Percentiles rank a stretch among this genome's conserved stretches.
phyloP scores from a whole-genome alignment of 2,888 invertebrate species.

The Pterostichus niger region DNA sequence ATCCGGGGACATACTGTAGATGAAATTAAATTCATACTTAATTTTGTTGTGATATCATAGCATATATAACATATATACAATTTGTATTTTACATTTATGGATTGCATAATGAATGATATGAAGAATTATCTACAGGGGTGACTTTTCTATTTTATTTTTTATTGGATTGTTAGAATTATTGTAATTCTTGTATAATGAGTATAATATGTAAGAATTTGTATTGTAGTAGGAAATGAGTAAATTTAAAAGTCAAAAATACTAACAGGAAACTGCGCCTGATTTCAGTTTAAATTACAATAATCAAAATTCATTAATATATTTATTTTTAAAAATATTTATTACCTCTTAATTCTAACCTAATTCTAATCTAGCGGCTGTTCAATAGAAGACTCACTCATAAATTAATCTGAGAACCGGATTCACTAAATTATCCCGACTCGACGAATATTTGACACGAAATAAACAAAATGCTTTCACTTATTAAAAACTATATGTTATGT shows the following conservation, averaged over 20 bases:
- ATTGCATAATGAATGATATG: too few relatives aligned
- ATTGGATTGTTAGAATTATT: too few relatives aligned
- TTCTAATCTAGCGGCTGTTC: constrained; percentile 5
- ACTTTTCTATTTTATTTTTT: too few relatives aligned
- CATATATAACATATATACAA: too few relatives aligned
- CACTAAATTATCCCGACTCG: constrained; percentile 26
- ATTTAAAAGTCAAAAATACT: constrained; percentile 16
- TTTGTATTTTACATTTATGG: too few relatives aligned
- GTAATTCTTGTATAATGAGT: neutral
- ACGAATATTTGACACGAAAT: constrained; percentile 42
- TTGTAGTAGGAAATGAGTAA: constrained; percentile 1
- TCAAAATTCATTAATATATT: constrained; percentile 2
- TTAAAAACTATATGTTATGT: constrained; percentile 35
- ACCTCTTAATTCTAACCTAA: constrained; percentile 11
- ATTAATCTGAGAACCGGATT: constrained; percentile 47
- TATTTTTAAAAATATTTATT: constrained; percentile 2
- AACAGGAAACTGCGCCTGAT: constrained; percentile 16
- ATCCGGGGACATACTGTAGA: too few relatives aligned
- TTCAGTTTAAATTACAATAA: constrained; percentile 28
- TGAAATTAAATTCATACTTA: too few relatives aligned
- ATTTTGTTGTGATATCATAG: too few relatives aligned
- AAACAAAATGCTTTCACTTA: constrained; percentile 51
- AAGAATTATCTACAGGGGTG: too few relatives aligned
- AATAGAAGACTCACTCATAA: constrained; percentile 14
- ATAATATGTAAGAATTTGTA: neutral